phyloP scores from a whole-genome alignment of 2,797 vertebrate genomes.

The Trichosurus vulpecula region DNA sequence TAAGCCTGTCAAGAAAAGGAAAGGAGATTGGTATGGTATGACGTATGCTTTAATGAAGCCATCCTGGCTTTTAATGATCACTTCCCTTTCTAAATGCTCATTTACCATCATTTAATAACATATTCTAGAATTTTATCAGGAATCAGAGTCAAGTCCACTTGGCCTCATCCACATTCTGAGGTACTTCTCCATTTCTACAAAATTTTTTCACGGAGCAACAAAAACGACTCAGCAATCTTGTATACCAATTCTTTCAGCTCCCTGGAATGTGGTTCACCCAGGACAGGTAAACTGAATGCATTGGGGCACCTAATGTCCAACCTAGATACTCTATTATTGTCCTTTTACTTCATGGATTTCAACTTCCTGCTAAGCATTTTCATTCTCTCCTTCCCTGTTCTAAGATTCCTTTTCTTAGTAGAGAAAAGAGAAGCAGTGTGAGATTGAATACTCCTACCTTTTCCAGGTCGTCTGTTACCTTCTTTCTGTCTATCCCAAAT shows the following conservation, averaged over 20 bases:
- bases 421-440: not conserved
- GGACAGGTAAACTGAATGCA: not conserved
- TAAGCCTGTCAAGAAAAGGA: not conserved
- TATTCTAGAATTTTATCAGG: not conserved
- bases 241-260: not conserved
- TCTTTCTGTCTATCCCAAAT: not conserved
- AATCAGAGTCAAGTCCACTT: not conserved
- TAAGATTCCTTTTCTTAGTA: not conserved
- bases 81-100: not conserved
- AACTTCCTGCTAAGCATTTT: not conserved
- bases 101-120: not conserved
- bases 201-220: not conserved
- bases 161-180: not conserved
- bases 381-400: not conserved
- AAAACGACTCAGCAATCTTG: not conserved
- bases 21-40: not conserved
- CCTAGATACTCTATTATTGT: not conserved
- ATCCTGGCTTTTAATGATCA: not conserved
- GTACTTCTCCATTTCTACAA: not conserved
- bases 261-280: not conserved
- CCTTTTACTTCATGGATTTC: not conserved
- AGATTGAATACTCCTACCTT: not conserved
- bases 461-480: not conserved
- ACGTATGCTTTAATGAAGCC: not conserved
- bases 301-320: not conserved